Evolutionary conservation across 2,888 invertebrate species (phyloP).

Genomic region (Netelia melanura): DNA sequence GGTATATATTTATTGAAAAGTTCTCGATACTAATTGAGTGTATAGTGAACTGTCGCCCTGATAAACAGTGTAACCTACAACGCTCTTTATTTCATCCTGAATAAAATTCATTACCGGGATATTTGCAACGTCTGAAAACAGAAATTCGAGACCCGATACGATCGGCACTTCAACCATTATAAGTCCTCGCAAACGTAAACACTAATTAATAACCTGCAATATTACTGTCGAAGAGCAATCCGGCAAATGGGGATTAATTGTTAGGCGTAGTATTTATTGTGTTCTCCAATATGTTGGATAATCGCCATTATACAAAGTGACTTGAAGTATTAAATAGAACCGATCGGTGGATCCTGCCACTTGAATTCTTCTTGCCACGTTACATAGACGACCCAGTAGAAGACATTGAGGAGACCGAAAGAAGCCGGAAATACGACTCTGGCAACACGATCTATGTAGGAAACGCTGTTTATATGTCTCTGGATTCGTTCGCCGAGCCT

Average conservation of each 20-base stretch:
- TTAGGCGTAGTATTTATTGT: too few relatives aligned
- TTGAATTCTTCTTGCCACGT: constrained; percentile 91
- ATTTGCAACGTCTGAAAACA: background rate
- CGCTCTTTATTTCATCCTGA: background rate
- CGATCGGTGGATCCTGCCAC: constrained; percentile 90
- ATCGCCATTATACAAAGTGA: background rate
- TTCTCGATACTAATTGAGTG: background rate
- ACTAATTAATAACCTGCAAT: too few relatives aligned
- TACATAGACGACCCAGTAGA: constrained; percentile 95
- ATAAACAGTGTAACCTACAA: background rate
- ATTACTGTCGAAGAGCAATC: too few relatives aligned
- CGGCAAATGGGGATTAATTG: too few relatives aligned
- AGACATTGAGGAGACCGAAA: constrained; percentile 93
- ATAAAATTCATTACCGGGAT: background rate
- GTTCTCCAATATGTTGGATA: too few relatives aligned
- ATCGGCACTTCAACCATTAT: too few relatives aligned
- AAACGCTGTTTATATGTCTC: constrained; percentile 94
- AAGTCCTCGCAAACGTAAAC: too few relatives aligned
- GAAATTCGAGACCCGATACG: too few relatives aligned
- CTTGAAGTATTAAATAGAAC: constrained; percentile 57
- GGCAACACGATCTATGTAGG: constrained; percentile 93
- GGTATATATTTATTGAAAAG: background rate
- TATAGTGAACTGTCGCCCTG: background rate
- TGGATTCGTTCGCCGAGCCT: constrained; percentile 82
- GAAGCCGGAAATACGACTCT: constrained; percentile 94